Base-by-base conservation (phyloP, 1,140 invertebrate genomes). In the Drosophila bipectinata region DNA sequence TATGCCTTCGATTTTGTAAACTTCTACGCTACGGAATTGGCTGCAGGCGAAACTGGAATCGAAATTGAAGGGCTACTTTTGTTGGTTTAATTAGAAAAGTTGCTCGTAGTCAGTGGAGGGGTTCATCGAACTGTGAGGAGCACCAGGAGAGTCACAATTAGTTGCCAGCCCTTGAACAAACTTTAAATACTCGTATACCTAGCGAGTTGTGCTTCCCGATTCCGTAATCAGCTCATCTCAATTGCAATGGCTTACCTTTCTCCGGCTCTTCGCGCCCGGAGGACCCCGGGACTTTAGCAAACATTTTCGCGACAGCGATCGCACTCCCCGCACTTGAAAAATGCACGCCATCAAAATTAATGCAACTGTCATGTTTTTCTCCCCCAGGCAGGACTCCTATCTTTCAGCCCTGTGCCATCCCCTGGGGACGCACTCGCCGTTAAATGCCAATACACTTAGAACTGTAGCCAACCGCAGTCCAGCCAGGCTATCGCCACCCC, bases 361-460 rank as follows among this genome's bases (percentile, higher is more conserved):
- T 88, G 83, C 83, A 88, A 88, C 83, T 88, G 83, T 88, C 83
- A 89, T 88, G 83, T 88, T 81, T 78, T 59, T 44, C 53, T 47
- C 53, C 21, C 59, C 45, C 58, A 53, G 66, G 41, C 72, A 37
- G 49, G 49, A 21, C 14, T 28, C 52, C 26, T 15, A 9, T 32
- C 48, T 8, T 10, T 32, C 21, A 5, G 26, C 32, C 8, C 48
- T 47, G 52, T 10, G 41, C 1, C 4, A 9, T 21, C 14, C 45
- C 41, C 41, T 47, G 28, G 39, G 28, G 64, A 67, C 82, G 79
- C 80, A 83, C 83, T 83, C 77, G 77, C 64, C 79, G 76, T 88
- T 88, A 79, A 88, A 88, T 89, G 84, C 83, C 88, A 88, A 83
- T 89, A 88, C 83, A 88, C 83, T 88, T 88, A 89, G 83, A 79